Evolutionary conservation across 2,888 invertebrate species (phyloP), one percentile per base, ranked within the genome.

Genomic region (Molorchus minor): DNA sequence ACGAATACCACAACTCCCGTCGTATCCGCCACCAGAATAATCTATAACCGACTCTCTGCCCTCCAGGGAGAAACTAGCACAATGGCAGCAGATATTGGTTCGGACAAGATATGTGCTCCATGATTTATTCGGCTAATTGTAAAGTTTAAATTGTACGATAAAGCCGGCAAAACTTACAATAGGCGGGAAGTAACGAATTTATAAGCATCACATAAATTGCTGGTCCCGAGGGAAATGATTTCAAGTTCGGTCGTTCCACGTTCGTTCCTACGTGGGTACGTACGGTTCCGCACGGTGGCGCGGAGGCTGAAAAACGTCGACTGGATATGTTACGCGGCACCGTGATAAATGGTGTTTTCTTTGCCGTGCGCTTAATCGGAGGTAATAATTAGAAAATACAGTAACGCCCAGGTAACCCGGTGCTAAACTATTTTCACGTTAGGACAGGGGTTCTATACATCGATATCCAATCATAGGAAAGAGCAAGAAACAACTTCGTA

Each of bases 41-140:
- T 56, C 45, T 35, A 52, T 56, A 21, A 12, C n/a, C n/a, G n/a
- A n/a, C 46, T 36, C 45, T 51, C 21, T 54, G 51, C 41, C 33
- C 41, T 53, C 55, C 53, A 44, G 29, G 29, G 49, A 51, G 46
- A n/a, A 43, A 52, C 54, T 55, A 45, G 44, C 45, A 59, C 59
- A 57, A 57, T 51, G 54, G 61, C 57, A 56, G 65, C 57, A 56
- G 65, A 71, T 72, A 72, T 70, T 64, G 69, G 68, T 71, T 69
- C 64, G 53, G 52, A 64, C 29, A 56, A 68, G 66, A 67, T 71
- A 67, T 67, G 68, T 64, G 62, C 63, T 44, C 55, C 61, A 58
- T 72, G 72, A 72, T 73, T 72, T 71, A 73, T 71, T 65, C 61
- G 64, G 59, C 64, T 70, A 72, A 72, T 71, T 71, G 71, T 68